Evolutionary conservation across 2,113 vertebrate genomes (phyloP).

Genomic region (Erythrocercus mccallii): DNA sequence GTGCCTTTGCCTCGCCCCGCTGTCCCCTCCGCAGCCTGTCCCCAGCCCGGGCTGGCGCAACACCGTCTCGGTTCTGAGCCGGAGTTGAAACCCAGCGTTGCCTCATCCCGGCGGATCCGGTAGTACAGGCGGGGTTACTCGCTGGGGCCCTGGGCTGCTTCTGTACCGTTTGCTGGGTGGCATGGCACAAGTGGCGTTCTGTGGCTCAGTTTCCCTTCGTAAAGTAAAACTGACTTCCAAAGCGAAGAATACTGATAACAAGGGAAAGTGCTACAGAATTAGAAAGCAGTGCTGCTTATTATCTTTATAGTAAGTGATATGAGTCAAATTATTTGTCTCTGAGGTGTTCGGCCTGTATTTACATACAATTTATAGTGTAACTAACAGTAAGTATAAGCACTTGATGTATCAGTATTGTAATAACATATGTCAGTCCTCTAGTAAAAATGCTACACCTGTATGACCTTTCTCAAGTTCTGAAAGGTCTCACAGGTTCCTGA

Average conservation of each 20-base stretch:
- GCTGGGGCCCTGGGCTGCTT: background rate
- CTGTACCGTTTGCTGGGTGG: background rate
- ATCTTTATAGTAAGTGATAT: fast-evolving
- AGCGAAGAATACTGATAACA: fast-evolving
- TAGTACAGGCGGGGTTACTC: background rate
- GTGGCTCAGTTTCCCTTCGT: background rate
- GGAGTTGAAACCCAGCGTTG: fast-evolving
- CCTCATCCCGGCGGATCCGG: too few relatives aligned
- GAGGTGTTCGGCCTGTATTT: fast-evolving
- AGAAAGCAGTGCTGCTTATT: background rate
- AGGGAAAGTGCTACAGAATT: background rate
- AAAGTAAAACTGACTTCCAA: background rate
- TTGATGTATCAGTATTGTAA: background rate
- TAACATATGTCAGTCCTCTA: background rate
- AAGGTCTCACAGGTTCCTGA: background rate
- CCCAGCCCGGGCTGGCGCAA: background rate
- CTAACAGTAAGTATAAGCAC: background rate
- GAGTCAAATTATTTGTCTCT: background rate
- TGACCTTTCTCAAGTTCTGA: background rate
- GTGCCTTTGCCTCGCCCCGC: background rate
- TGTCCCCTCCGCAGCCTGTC: too few relatives aligned
- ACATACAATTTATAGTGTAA: background rate
- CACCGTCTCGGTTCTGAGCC: fast-evolving
- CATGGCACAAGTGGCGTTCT: background rate
- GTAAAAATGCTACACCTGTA: background rate